Percentiles rank a stretch among this genome's conserved stretches.
These are phyloP conservation scores for Columbina picui DNA, from an alignment of 2,113 vertebrate species.

Conservation along the genomic window DNA sequence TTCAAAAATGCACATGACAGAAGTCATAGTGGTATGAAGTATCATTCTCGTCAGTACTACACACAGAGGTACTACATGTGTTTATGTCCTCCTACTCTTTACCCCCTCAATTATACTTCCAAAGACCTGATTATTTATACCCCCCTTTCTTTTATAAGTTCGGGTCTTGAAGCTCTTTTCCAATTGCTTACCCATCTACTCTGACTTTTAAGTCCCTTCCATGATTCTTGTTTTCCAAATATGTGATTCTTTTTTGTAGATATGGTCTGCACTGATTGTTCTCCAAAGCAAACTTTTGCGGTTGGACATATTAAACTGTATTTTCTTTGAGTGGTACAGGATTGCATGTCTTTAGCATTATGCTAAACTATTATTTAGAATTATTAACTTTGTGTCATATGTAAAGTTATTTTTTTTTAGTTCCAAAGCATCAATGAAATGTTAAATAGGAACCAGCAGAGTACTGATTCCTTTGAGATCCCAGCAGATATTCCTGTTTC, in stretches of 20 bases:
- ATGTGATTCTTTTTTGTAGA: accelerated
- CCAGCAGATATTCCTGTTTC: not conserved
- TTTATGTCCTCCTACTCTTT: not conserved
- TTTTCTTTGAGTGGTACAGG: not conserved
- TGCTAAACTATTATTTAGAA: not conserved
- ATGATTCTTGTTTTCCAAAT: not conserved
- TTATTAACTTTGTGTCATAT: not conserved
- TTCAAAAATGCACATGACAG: not conserved
- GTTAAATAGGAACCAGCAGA: not conserved
- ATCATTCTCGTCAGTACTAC: not conserved
- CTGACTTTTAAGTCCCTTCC: not conserved
- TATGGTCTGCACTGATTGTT: not conserved
- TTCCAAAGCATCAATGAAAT: not conserved
- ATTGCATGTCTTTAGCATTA: not conserved
- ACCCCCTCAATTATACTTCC: not conserved
- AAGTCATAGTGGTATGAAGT: not conserved
- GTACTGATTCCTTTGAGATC: not conserved
- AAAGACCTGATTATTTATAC: not conserved
- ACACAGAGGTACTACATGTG: not conserved
- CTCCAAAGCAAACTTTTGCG: not conserved
- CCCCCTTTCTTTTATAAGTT: not conserved
- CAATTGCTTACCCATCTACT: not conserved
- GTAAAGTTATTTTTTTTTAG: not conserved
- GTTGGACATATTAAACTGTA: not conserved
- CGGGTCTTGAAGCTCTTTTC: not conserved